These are phyloP conservation scores for Epinotia bilunana DNA, from an alignment of 2,888 invertebrate genomes.

Conservation along the genomic window DNA sequence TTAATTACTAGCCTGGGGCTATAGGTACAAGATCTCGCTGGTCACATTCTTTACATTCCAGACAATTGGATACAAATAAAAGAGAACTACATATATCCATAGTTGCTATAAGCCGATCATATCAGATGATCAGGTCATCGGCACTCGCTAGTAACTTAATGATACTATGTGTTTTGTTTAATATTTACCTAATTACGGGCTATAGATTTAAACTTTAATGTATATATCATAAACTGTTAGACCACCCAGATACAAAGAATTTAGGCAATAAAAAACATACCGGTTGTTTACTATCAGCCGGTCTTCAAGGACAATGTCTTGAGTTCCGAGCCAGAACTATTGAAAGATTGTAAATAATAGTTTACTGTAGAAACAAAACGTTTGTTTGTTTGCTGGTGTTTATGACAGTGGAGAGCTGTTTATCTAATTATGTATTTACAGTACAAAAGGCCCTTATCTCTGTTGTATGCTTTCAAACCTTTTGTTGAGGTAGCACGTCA, in stretches of 20 bases:
- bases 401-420: conserved; percentile 15
- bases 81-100: not conserved
- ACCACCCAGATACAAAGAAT: conserved; percentile 44
- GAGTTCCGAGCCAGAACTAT: conserved; percentile 23
- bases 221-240: conserved; percentile 40
- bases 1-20: conserved; percentile 3
- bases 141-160: conserved; percentile 13
- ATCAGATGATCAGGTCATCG: conserved; percentile 36
- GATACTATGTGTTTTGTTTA: conserved; percentile 23
- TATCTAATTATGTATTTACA: conserved; percentile 15
- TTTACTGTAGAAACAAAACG: conserved; percentile 30
- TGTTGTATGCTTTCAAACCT: not conserved
- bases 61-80: conserved; percentile 18
- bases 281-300: conserved; percentile 43
- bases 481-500: conserved; percentile 3
- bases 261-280: conserved; percentile 42
- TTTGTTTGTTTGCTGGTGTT: conserved; percentile 14
- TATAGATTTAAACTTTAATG: conserved; percentile 30
- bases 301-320: conserved; percentile 40
- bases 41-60: conserved; percentile 32
- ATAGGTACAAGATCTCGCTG: conserved; percentile 4
- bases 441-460: conserved; percentile 9
- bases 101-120: conserved; percentile 2
- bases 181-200: conserved; percentile 36
- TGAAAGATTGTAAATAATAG: conserved; percentile 38